These are phyloP conservation scores for Pachyseris speciosa DNA, from an alignment of 64 coral and sea anemone species.

Conservation along the genomic window DNA sequence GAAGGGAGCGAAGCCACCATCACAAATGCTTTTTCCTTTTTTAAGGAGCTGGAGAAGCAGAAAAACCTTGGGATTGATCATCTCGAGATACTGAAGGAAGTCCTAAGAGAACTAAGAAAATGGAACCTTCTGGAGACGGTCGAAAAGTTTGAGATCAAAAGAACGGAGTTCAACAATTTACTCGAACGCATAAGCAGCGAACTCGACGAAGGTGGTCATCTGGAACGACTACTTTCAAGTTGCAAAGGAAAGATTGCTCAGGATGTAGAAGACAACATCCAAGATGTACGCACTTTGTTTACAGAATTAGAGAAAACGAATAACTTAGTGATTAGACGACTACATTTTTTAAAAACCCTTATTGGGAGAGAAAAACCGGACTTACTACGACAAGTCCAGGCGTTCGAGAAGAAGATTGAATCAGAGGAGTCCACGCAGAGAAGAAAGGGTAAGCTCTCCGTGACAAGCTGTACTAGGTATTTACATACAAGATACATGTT, in stretches of 20 bases:
- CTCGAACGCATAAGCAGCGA: not conserved
- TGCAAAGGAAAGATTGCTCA: not conserved
- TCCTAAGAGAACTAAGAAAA: not conserved
- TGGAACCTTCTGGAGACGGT: conserved; percentile 4
- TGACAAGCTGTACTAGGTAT: too few species aligned
- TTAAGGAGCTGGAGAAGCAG: not conserved
- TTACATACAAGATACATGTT: too few species aligned
- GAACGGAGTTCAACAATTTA: too few species aligned
- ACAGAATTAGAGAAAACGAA: not conserved
- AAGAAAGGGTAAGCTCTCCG: too few species aligned
- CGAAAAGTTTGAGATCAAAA: too few species aligned
- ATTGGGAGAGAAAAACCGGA: not conserved
- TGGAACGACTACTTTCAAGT: not conserved
- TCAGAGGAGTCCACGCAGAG: too few species aligned
- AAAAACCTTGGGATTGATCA: too few species aligned
- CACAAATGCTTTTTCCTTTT: not conserved
- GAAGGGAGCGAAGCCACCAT: not conserved
- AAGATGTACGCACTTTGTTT: not conserved
- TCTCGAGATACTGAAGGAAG: too few species aligned
- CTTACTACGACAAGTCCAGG: too few species aligned
- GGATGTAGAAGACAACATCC: not conserved
- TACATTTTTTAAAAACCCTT: not conserved
- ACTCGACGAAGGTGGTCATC: not conserved
- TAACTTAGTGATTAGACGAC: not conserved
- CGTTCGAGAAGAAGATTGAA: too few species aligned